These are phyloP conservation scores for Syrrhaptes paradoxus DNA, from an alignment of 2,113 vertebrate genomes.

Conservation along the genomic window DNA sequence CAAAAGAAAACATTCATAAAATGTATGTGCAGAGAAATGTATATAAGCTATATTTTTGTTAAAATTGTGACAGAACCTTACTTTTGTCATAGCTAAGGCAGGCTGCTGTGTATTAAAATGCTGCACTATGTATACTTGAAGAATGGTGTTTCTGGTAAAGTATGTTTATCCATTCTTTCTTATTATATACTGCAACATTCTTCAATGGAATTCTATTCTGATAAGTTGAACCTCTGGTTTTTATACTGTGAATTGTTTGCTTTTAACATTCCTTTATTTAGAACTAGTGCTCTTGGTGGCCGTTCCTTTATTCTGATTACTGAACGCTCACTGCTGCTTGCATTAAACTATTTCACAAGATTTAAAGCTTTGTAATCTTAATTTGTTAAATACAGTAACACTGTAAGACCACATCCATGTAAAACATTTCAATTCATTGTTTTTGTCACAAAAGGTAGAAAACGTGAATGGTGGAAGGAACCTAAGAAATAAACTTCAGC, in stretches of 20 bases:
- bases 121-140: slow-evolving; percentile 53
- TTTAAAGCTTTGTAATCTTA: not conserved
- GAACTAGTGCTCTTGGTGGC: not conserved
- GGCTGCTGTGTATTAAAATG: slow-evolving; percentile 64
- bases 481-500: slow-evolving; percentile 45
- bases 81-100: slow-evolving; percentile 53
- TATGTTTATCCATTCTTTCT: slow-evolving; percentile 47
- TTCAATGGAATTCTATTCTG: slow-evolving; percentile 42
- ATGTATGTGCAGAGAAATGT: slow-evolving; percentile 71
- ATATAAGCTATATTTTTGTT: slow-evolving; percentile 83
- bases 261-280: not conserved
- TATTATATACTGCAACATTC: not conserved
- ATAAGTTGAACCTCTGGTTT: not conserved
- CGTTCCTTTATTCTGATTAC: not conserved
- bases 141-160: slow-evolving; percentile 65
- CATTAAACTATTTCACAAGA: not conserved
- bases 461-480: not conserved
- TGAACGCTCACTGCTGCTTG: not conserved
- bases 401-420: not conserved
- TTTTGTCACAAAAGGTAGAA: slow-evolving; percentile 10
- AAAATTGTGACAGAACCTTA: slow-evolving; percentile 65
- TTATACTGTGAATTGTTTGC: not conserved
- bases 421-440: not conserved
- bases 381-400: not conserved
- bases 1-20: slow-evolving; percentile 66